Percentiles rank a stretch among this genome's conserved stretches.
phyloP scores from a whole-genome alignment of 2,113 vertebrate species.

The Cynoglossus semilaevis region DNA sequence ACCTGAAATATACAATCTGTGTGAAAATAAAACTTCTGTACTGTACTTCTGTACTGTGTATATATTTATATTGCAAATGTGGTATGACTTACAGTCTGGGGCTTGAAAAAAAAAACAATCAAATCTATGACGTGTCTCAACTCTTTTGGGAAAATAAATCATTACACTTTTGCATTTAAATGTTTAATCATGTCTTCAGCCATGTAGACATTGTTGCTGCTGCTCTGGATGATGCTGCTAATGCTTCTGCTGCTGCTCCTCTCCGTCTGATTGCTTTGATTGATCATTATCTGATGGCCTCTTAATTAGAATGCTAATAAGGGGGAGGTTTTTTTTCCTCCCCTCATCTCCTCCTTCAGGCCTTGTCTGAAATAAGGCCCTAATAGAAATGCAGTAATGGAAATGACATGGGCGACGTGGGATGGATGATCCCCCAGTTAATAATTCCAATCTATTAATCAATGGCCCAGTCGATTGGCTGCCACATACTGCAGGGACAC shows the following conservation, averaged over 20 bases:
- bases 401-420: slow-evolving; percentile 69
- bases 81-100: too few relatives aligned
- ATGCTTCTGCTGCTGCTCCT: slow-evolving; percentile 45
- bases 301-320: slow-evolving; percentile 82
- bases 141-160: too few relatives aligned
- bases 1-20: too few relatives aligned
- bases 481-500: slow-evolving; percentile 21
- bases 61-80: too few relatives aligned
- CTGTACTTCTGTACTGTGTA: too few relatives aligned
- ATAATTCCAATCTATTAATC: slow-evolving; percentile 83
- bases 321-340: slow-evolving; percentile 44
- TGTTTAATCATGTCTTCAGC: too few relatives aligned
- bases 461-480: slow-evolving; percentile 72
- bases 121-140: too few relatives aligned
- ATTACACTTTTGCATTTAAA: too few relatives aligned
- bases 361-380: slow-evolving; percentile 55
- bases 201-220: not conserved
- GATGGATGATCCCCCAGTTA: slow-evolving; percentile 81
- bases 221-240: slow-evolving; percentile 58
- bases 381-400: slow-evolving; percentile 72
- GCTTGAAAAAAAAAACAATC: too few relatives aligned
- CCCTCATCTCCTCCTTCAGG: slow-evolving; percentile 26
- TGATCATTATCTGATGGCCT: slow-evolving; percentile 78
- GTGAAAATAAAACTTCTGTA: too few relatives aligned
- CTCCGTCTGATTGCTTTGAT: slow-evolving; percentile 66